Evolutionary conservation across 2,888 invertebrate genomes (phyloP), one percentile per base, ranked within the genome.

Genomic region (Peribatodes rhomboidaria): DNA sequence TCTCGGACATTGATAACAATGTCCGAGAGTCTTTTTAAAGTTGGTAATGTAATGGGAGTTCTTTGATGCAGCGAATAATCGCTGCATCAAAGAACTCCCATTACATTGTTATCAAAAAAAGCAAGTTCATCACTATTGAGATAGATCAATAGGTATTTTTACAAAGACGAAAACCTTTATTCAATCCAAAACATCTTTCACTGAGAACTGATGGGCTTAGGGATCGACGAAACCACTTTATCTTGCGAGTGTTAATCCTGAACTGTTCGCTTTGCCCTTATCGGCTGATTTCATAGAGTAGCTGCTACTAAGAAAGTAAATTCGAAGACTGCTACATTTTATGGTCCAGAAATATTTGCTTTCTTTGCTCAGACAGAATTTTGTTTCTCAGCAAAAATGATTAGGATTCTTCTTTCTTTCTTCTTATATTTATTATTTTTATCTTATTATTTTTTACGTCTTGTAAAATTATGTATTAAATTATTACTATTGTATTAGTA

Each of bases 231-330:
- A 68, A 74, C 68, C 76, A 75, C 69, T 83, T 82, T 83, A 82
- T 81, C 76, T 79, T 77, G 70, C 67, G 78, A 71, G 76, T 76
- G 78, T 82, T 82, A 83, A 83, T 83, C 78, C 76, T 69, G 65
- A 75, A 77, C 68, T 70, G 72, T 76, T 71, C 72, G 68, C 53
- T 69, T 71, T 61, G 61, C 69, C 70, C 72, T 78, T 80, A 81
- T 82, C 79, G 78, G 69, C 70, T 66, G 68, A 71, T 69, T 73
- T 72, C 72, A 68, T 72, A 73, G 69, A 52, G 52, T 52, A 53
- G 27, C 50, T 31, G 18, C 46, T 61, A 33, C 35, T 13, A 14
- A 57, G 49, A 57, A 44, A 54, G 54, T 53, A 53, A 54, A 57
- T 37, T 57, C n/a, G 14, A 31, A 31, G 14, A 46, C 20, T 56